Percentiles rank a stretch among this genome's conserved stretches.
Evolutionary conservation across 2,113 vertebrate genomes (phyloP).

Genomic region (Gulo gulo): DNA sequence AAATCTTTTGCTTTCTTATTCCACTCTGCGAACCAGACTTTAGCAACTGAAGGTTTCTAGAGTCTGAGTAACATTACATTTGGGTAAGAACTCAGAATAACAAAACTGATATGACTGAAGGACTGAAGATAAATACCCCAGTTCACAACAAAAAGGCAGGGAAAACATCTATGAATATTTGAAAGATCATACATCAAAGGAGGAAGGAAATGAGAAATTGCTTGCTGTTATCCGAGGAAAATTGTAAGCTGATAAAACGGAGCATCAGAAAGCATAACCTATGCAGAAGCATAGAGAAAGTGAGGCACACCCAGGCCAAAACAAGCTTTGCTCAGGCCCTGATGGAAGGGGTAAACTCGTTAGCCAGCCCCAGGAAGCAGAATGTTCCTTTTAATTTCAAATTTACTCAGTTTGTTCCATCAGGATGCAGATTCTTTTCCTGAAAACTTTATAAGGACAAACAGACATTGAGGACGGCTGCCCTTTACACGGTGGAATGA

Average conservation of each 20-base stretch:
- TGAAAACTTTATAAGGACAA: neutral
- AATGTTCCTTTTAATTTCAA: neutral
- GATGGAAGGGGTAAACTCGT: neutral
- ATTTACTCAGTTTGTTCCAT: neutral
- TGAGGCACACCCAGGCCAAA: neutral
- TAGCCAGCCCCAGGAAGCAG: neutral
- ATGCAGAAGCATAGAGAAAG: neutral
- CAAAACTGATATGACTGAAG: conserved; percentile 47
- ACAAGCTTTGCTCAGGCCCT: neutral
- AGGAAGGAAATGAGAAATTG: conserved; percentile 63
- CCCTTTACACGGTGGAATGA: neutral
- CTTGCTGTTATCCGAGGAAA: conserved; percentile 44
- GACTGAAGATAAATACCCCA: conserved; percentile 45
- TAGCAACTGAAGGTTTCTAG: no score
- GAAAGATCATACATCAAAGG: conserved; percentile 63
- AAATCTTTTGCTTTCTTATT: neutral
- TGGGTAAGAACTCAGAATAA: conserved; percentile 30
- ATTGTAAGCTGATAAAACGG: conserved; percentile 44
- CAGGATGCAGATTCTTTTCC: neutral
- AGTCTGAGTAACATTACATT: neutral
- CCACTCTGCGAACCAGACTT: neutral
- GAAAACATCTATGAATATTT: conserved; percentile 69
- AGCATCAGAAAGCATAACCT: neutral
- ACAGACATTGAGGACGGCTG: neutral
- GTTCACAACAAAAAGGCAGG: conserved; percentile 31